Evolutionary conservation across 1,140 invertebrate species (phyloP).

Genomic region (Drosophila bocki): DNA sequence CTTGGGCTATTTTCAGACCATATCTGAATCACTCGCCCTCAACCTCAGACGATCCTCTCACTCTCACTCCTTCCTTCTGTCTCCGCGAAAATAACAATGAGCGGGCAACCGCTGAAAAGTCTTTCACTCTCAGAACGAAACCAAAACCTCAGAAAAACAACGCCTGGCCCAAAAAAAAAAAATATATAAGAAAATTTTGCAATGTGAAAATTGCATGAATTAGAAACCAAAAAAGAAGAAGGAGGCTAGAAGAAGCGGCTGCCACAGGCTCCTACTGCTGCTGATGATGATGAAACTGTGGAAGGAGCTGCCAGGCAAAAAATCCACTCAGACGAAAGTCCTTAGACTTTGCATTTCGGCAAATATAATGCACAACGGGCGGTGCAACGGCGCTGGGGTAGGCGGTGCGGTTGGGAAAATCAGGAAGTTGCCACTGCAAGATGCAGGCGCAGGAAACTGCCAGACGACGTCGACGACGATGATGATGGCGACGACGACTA

Average conservation of each 20-base stretch:
- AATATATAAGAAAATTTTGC: slow-evolving; percentile 34
- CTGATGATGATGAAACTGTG: slow-evolving; percentile 29
- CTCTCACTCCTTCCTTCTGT: too few relatives aligned
- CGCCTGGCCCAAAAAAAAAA: slow-evolving; percentile 44
- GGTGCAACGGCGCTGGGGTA: slow-evolving; percentile 12
- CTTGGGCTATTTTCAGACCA: slow-evolving; percentile 34
- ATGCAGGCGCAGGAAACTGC: slow-evolving; percentile 47
- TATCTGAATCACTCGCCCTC: slow-evolving; percentile 33
- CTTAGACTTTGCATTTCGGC: slow-evolving; percentile 83
- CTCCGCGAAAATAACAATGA: slow-evolving; percentile 35
- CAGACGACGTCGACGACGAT: slow-evolving; percentile 17
- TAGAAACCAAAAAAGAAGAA: slow-evolving; percentile 43
- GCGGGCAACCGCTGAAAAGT: slow-evolving; percentile 22
- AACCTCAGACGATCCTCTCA: slow-evolving; percentile 29
- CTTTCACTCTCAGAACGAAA: slow-evolving; percentile 18
- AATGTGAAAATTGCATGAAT: slow-evolving; percentile 76
- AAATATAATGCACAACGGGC: slow-evolving; percentile 70
- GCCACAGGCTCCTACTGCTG: slow-evolving; percentile 8
- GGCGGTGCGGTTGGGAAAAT: slow-evolving; percentile 50
- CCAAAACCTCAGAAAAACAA: slow-evolving; percentile 34
- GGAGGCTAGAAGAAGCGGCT: slow-evolving; percentile 15
- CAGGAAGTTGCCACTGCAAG: slow-evolving; percentile 78
- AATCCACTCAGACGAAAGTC: slow-evolving; percentile 84
- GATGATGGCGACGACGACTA: slow-evolving; percentile 3
- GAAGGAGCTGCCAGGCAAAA: slow-evolving; percentile 54